Percentiles rank a stretch among this genome's conserved stretches.
Evolutionary conservation across 2,888 invertebrate species (phyloP).

Genomic region (Allolobophora icterica): DNA sequence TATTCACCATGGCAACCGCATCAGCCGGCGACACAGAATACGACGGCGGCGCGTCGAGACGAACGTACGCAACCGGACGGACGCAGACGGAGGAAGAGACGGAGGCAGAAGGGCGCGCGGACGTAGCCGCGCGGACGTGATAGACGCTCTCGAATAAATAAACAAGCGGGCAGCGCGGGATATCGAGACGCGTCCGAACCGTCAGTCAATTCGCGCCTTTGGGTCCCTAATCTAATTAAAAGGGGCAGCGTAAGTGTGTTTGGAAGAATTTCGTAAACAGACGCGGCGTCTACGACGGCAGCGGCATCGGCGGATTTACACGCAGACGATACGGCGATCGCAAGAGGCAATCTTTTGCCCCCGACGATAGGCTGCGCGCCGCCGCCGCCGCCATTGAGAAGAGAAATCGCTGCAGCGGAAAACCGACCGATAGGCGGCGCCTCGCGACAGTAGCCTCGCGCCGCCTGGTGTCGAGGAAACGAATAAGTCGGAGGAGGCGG

Average conservation of each 20-base stretch:
- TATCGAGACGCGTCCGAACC: not conserved
- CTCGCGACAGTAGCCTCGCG: not conserved
- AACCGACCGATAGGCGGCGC: not conserved
- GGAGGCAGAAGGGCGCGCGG: not conserved
- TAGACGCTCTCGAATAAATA: not conserved
- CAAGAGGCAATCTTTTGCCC: not conserved
- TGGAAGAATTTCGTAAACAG: not conserved
- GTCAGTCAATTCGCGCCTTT: conserved; percentile 20
- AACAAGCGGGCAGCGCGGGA: not conserved
- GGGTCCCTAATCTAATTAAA: not conserved
- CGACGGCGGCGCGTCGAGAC: not conserved
- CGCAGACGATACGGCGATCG: too few relatives aligned
- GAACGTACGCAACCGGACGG: not conserved
- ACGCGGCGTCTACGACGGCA: not conserved
- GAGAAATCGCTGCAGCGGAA: not conserved
- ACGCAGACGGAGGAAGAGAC: not conserved
- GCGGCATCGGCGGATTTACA: too few relatives aligned
- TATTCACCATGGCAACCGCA: conserved; percentile 26
- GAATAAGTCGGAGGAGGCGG: not conserved
- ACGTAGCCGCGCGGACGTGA: conserved; percentile 24
- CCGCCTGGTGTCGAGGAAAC: not conserved
- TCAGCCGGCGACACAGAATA: not conserved
- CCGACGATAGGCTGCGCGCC: not conserved
- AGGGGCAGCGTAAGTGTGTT: conserved; percentile 1
- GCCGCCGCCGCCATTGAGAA: not conserved